These are phyloP conservation scores for Brachymystax lenok DNA, from an alignment of 2,797 vertebrate species.

Conservation along the genomic window DNA sequence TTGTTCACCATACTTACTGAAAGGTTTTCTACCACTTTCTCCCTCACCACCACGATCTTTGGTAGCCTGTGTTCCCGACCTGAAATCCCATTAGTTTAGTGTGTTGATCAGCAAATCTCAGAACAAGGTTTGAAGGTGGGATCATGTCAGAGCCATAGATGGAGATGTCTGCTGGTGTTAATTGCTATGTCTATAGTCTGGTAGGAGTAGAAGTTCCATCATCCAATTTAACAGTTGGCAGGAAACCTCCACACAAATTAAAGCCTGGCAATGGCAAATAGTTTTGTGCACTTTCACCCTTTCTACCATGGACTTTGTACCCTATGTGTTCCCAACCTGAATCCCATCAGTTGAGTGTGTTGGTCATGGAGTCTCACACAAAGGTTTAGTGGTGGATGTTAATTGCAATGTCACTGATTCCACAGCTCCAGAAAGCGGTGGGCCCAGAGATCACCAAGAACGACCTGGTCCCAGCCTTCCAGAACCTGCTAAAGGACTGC, in stretches of 20 bases:
- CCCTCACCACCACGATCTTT: background rate
- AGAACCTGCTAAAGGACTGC: slow-evolving; percentile 86
- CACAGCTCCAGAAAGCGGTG: slow-evolving; percentile 84
- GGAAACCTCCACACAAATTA: background rate
- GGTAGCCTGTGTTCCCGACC: background rate
- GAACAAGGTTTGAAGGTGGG: background rate
- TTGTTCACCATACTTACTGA: background rate
- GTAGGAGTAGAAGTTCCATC: background rate
- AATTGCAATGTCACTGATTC: slow-evolving; percentile 15
- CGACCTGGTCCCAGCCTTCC: slow-evolving; percentile 85
- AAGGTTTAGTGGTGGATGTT: background rate
- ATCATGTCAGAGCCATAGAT: background rate
- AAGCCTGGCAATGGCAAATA: background rate
- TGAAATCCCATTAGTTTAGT: background rate
- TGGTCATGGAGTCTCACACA: background rate
- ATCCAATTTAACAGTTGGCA: background rate
- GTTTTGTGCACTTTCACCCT: background rate
- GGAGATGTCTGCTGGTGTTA: background rate
- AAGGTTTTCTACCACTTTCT: background rate
- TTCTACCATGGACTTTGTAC: background rate
- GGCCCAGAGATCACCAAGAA: slow-evolving; percentile 88
- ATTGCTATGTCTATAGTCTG: background rate
- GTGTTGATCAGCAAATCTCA: background rate
- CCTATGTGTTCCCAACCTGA: too few species aligned
- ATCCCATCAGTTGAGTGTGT: background rate